These are phyloP conservation scores for Proteles cristata DNA, from an alignment of 2,113 vertebrate genomes.

Conservation along the genomic window DNA sequence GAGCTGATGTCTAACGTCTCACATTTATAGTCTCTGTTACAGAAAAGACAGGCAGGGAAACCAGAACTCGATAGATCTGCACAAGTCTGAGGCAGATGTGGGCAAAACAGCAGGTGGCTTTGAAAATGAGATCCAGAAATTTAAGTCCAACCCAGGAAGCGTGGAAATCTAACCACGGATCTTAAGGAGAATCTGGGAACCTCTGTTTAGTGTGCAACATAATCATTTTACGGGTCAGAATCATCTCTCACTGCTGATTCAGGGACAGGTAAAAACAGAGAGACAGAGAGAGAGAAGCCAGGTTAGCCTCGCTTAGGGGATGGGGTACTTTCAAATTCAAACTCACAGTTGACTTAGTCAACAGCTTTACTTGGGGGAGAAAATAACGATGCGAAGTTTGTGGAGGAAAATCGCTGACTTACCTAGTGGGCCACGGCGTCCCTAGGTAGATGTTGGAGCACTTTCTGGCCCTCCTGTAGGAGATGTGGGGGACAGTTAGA, in stretches of 20 bases:
- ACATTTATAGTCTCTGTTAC: background rate
- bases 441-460: conserved; percentile 40
- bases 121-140: background rate
- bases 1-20: background rate
- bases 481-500: background rate
- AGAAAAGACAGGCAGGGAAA: background rate
- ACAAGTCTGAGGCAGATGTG: background rate
- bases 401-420: background rate
- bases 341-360: background rate
- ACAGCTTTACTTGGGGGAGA: background rate
- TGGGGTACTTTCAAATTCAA: background rate
- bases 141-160: background rate
- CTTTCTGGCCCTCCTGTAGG: background rate
- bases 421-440: background rate
- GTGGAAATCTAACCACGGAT: background rate
- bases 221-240: background rate
- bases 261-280: background rate
- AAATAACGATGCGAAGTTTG: background rate
- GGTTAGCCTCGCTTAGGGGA: background rate
- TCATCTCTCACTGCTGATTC: background rate
- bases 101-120: background rate
- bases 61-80: background rate
- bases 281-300: background rate
- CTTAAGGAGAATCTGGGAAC: background rate
- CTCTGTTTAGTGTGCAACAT: conserved; percentile 2